Conservation (phyloP, 2,888 invertebrate genomes). For the Hyposoter didymator region DNA sequence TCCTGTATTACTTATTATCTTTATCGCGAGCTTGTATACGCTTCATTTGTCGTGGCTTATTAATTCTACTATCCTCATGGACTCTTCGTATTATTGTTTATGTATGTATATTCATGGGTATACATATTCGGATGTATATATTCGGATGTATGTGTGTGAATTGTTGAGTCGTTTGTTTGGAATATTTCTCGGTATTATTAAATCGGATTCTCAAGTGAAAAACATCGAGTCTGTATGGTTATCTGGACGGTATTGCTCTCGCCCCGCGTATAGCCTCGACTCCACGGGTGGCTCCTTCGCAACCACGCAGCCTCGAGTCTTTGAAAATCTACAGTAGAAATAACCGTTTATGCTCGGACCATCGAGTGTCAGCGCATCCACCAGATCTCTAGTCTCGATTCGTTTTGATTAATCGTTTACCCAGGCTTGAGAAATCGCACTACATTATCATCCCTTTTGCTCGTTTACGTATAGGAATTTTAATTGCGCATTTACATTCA, state of each 20-base stretch:
- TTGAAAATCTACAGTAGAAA: constrained; percentile 20
- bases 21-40: constrained; percentile 53
- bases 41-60: constrained; percentile 63
- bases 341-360: constrained; percentile 31
- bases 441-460: not conserved
- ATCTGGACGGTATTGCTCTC: constrained; percentile 19
- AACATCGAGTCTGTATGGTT: constrained; percentile 11
- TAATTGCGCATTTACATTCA: not conserved
- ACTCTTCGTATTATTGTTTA: not conserved
- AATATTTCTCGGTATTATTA: constrained; percentile 37
- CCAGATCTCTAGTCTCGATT: constrained; percentile 26
- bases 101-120: not conserved
- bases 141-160: not conserved
- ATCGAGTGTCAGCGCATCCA: not conserved
- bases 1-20: constrained; percentile 59
- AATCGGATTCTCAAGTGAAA: constrained; percentile 27
- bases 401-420: constrained; percentile 24
- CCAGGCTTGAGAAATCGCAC: not conserved
- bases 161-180: constrained; percentile 3
- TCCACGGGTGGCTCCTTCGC: constrained; percentile 22
- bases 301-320: not conserved
- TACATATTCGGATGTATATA: not conserved
- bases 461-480: not conserved
- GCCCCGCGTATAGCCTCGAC: not conserved
- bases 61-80: constrained; percentile 42